Conservation (phyloP, 2,888 invertebrate genomes). For the Odontocolon sp. region DNA sequence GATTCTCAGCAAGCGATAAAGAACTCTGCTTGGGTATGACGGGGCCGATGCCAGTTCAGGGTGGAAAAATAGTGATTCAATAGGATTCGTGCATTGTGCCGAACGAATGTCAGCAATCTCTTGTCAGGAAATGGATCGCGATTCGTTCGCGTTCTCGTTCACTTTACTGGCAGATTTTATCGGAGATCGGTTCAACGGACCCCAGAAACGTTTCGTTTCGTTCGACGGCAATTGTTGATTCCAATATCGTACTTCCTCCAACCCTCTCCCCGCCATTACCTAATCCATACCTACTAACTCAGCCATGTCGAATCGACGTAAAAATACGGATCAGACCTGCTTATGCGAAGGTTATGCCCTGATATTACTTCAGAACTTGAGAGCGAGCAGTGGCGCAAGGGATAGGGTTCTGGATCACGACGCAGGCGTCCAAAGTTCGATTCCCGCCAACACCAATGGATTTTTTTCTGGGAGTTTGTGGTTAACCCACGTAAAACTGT, state of each 20-base stretch:
- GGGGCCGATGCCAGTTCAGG: conserved; percentile 27
- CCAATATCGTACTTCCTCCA: conserved; percentile 39
- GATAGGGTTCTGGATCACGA: too few relatives aligned
- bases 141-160: conserved; percentile 56
- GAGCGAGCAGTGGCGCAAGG: too few relatives aligned
- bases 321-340: conserved; percentile 26
- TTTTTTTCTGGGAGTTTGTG: too few relatives aligned
- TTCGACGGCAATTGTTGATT: conserved; percentile 56
- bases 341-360: neutral
- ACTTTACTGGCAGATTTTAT: conserved; percentile 56
- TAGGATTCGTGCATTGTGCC: conserved; percentile 53
- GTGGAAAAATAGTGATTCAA: conserved; percentile 55
- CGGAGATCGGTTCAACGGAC: conserved; percentile 40
- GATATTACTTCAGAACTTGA: too few relatives aligned
- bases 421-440: too few relatives aligned
- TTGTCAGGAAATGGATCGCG: conserved; percentile 56
- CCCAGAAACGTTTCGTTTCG: conserved; percentile 41
- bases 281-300: conserved; percentile 19
- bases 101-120: conserved; percentile 59
- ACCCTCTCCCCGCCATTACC: conserved; percentile 1
- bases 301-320: conserved; percentile 13
- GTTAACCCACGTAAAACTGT: too few relatives aligned
- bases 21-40: conserved; percentile 50
- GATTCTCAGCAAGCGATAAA: conserved; percentile 49
- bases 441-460: too few relatives aligned